Conservation (phyloP, 2,888 invertebrate species). For the Leptinotarsa juncta region DNA sequence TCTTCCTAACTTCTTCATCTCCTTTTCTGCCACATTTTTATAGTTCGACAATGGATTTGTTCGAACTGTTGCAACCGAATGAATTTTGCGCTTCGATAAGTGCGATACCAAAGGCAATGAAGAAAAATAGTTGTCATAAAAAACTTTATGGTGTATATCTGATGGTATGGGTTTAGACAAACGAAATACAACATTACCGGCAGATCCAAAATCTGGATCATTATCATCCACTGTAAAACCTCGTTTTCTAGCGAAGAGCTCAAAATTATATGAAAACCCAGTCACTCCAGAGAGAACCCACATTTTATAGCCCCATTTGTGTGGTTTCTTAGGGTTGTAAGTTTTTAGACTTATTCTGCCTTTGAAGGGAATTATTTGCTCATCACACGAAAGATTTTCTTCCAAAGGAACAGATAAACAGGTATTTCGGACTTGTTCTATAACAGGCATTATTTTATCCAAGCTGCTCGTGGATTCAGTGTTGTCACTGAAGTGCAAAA, state of each 20-base stretch:
- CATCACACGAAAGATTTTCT: slow-evolving; percentile 37
- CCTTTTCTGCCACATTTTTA: slow-evolving; percentile 4
- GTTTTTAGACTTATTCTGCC: slow-evolving; percentile 45
- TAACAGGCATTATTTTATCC: slow-evolving; percentile 38
- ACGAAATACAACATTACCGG: slow-evolving; percentile 49
- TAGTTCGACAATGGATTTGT: not conserved
- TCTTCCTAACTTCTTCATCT: slow-evolving; percentile 10
- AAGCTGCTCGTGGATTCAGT: slow-evolving; percentile 18
- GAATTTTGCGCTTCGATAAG: slow-evolving; percentile 15
- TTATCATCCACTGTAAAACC: slow-evolving; percentile 29
- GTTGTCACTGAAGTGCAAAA: slow-evolving; percentile 36
- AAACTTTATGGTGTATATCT: slow-evolving; percentile 44
- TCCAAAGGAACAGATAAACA: slow-evolving; percentile 36
- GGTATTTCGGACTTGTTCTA: slow-evolving; percentile 30
- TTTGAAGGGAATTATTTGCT: slow-evolving; percentile 43
- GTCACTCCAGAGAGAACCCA: slow-evolving; percentile 47
- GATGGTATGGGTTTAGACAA: slow-evolving; percentile 45
- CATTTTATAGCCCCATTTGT: slow-evolving; percentile 55
- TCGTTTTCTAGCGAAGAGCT: slow-evolving; percentile 45
- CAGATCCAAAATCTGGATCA: slow-evolving; percentile 47
- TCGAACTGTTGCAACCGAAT: slow-evolving; percentile 17
- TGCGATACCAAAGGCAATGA: slow-evolving; percentile 20
- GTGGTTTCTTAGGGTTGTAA: slow-evolving; percentile 53
- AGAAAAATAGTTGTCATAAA: slow-evolving; percentile 48
- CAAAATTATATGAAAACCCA: slow-evolving; percentile 52